phyloP scores from a whole-genome alignment of 2,888 invertebrate species.

The Daptonema setosum region DNA sequence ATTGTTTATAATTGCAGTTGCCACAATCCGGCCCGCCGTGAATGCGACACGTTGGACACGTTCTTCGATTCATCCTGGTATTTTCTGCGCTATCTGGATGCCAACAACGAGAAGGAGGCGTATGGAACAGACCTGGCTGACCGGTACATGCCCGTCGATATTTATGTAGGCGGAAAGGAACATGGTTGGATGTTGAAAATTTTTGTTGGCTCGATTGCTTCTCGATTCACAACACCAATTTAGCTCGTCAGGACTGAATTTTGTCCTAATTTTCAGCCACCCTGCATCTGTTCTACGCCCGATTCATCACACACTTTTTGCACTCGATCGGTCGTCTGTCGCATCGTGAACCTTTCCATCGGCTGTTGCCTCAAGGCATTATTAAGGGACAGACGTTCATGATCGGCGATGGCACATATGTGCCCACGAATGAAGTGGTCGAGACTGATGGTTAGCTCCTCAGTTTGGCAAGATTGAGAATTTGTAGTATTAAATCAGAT shows the following conservation, averaged over 20 bases:
- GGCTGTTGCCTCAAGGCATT: conserved; percentile 81
- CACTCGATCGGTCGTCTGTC: conserved; percentile 52
- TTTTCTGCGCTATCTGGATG: conserved; percentile 68
- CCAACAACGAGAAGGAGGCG: conserved; percentile 46
- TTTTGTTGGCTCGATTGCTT: too few species aligned
- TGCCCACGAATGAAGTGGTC: conserved; percentile 43
- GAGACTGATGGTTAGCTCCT: too few species aligned
- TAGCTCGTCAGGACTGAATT: too few species aligned
- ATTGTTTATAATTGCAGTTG: not conserved
- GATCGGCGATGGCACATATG: conserved; percentile 53
- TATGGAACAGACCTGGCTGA: conserved; percentile 55
- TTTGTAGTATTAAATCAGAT: too few species aligned
- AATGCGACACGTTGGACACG: conserved; percentile 98
- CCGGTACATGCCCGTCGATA: conserved; percentile 90
- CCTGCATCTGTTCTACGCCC: conserved; percentile 81
- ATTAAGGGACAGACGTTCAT: conserved; percentile 62
- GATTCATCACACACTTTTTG: conserved; percentile 78
- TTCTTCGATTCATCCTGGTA: conserved; percentile 99
- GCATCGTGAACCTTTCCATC: conserved; percentile 63
- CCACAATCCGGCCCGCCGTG: conserved; percentile 44
- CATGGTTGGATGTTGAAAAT: conserved; percentile 51
- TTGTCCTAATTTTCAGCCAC: conserved; percentile 41
- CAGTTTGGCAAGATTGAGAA: too few species aligned
- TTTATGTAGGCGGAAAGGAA: conserved; percentile 91
- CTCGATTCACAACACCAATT: not conserved